A percentile compares a stretch with the other conserved stretches of the same genome.
Evolutionary conservation across 2,797 vertebrate genomes (phyloP).

Genomic region (Sorex maritimensis): DNA sequence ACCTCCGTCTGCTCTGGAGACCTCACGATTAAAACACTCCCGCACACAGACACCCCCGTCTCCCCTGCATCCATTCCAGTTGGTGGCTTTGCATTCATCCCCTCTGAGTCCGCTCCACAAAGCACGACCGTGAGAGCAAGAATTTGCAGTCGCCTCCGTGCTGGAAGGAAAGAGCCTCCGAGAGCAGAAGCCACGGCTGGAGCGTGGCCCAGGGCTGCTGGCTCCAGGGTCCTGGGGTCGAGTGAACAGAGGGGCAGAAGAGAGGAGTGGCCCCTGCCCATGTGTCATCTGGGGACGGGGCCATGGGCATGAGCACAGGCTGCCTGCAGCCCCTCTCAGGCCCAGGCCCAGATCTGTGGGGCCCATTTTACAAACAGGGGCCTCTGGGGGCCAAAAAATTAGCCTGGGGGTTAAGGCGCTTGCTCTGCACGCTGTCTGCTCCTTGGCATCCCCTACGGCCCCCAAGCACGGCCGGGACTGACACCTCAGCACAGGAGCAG

Average conservation of each 20-base stretch:
- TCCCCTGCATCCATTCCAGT: not conserved
- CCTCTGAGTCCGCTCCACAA: not conserved
- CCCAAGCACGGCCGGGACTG: not conserved
- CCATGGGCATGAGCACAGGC: not conserved
- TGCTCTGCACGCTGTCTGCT: no score
- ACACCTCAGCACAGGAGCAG: not conserved
- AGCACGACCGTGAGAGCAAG: not conserved
- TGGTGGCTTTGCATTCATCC: not conserved
- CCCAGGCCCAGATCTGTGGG: no score
- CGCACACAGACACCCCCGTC: no score
- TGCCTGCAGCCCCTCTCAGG: no score
- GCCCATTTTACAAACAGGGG: no score
- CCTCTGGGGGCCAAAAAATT: no score
- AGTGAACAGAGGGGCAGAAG: no score
- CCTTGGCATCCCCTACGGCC: no score
- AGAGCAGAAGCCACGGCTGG: not conserved
- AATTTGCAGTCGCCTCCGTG: not conserved
- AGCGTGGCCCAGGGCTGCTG: no score
- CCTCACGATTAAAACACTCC: not conserved
- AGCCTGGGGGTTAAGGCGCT: no score
- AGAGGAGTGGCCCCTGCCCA: fast-evolving
- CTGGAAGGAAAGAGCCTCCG: not conserved
- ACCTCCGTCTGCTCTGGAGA: not conserved
- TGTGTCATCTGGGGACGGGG: not conserved
- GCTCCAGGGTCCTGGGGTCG: fast-evolving